Evolutionary conservation across 1,140 invertebrate genomes (phyloP), one percentile per base, ranked within the genome.

Genomic region (Sarcophaga bullata): DNA sequence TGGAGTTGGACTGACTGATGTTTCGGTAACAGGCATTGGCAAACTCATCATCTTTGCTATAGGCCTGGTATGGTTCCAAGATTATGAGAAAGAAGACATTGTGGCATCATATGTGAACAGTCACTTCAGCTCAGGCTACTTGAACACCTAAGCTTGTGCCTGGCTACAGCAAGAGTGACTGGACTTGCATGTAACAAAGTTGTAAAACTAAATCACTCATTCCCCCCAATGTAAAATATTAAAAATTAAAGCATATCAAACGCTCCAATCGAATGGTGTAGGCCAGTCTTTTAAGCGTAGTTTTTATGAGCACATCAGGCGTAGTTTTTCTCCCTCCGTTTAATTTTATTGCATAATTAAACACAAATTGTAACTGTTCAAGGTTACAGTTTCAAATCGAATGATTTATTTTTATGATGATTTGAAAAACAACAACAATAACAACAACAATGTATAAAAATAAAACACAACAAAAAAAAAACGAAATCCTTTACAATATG

Each of bases 381-480:
- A 78, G 75, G 75, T 78, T 78, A 78, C 37, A 72, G 17, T 49
- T 76, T 76, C 11, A 52, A 50, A 78, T n/a, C 50, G 19, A 68
- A 19, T 68, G 75, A 78, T 78, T 78, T 78, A 68, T 68, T 78
- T 15, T 78, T 78, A 78, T 78, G 75, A 78, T 9, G 17, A 68
- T 68, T 19, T 68, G 15, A 58, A 58, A 11, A 25, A 7, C 62
- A 25, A 72, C 62, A 72, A 25, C 37, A 25, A 25, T n/a, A n/a
- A n/a, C n/a, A n/a, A 15, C 15, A 15, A 17, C 6, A 17, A 62
- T 62, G 4, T 62, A 62, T 15, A 25, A 72, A 17, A 37, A 37
- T 37, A 37, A 37, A 37, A 37, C 17, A 72, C 62, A 72, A 25
- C 17, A 25, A 72, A 72, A 72, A 72, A 25, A 72, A 72, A 72